Evolutionary conservation across 1,140 invertebrate species (phyloP), one percentile per base, ranked within the genome.

Genomic region (Hesperophylax magnus): DNA sequence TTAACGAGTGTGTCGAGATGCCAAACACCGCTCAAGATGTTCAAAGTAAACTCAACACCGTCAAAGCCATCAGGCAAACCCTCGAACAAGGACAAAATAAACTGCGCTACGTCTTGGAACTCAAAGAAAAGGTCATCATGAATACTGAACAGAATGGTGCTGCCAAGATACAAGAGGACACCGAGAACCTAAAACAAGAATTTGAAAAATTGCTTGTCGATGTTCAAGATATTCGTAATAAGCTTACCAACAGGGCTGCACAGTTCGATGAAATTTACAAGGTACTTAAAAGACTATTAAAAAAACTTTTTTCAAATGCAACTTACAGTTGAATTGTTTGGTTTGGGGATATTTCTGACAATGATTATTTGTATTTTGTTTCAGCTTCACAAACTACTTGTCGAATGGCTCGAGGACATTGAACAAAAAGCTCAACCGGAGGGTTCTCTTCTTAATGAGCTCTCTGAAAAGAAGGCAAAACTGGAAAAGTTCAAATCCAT

Each of bases 11-110:
- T 83, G 91, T 92, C 74, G 93, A 94, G 80, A 93, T 95, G 79
- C 94, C 95, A 0, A 94, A 93, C 85, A 95, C 93, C 0, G 86
- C 97, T 24, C 91, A 92, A 67, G 96, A 98, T 87, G 93, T 97
- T 2, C 96, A 96, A 84, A 94, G 93, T 78, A 96, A 97, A 86
- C 86, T 98, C 1, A 94, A 96, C 83, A 94, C 93, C 0, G 94
- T 97, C 0, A 97, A 97, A 90, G 92, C 93, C 15, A 93, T 98
- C 47, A 92, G 96, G 17, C 95, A 96, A 85, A 95, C 94, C 3
- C 91, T 98, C 20, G 97, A 98, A 86, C 96, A 97, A 85, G 97
- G 96, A 0, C 96, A 98, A 85, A 97, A 98, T 85, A 97, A 97
- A 87, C 86, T 98, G 8, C 92, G 95, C 17, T 98, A 98, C 86